A percentile compares a stretch with the other conserved stretches of the same genome.
These are phyloP conservation scores for Vimba vimba DNA, from an alignment of 2,113 vertebrate genomes.

Conservation along the genomic window DNA sequence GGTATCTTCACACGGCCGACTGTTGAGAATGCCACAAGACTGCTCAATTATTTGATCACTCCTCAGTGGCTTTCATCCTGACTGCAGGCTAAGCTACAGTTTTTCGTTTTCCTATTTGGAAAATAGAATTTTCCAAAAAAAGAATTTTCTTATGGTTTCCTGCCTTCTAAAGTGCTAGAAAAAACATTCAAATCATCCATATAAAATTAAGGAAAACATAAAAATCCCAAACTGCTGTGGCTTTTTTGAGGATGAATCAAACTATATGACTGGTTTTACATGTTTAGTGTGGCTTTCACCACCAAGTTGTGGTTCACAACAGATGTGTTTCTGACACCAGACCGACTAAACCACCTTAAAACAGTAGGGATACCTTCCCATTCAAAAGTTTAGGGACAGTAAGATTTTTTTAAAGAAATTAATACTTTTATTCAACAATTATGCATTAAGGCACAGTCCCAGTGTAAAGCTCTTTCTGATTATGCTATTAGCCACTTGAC, in stretches of 20 bases:
- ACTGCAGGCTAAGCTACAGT: neutral
- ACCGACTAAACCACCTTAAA: no score
- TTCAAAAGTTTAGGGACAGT: neutral
- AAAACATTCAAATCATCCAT: neutral
- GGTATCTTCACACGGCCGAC: neutral
- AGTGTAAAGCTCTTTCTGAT: no score
- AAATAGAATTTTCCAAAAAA: no score
- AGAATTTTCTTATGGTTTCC: neutral
- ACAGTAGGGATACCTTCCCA: no score
- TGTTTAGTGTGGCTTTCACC: neutral
- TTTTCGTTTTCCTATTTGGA: neutral
- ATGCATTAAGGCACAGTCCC: no score
- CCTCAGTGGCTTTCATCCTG: slow-evolving; percentile 2
- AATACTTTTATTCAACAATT: no score
- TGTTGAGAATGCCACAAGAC: slow-evolving; percentile 25
- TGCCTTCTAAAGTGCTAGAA: neutral
- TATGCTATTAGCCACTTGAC: no score
- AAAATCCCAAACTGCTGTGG: neutral
- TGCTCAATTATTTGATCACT: slow-evolving; percentile 13
- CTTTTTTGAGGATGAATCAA: neutral
- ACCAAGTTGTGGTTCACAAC: no score
- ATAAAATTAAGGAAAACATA: neutral
- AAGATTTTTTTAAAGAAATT: no score
- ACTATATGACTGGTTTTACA: neutral
- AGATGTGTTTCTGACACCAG: no score